These are phyloP conservation scores for Ethmia dodecea DNA, from an alignment of 2,888 invertebrate genomes.

Conservation along the genomic window DNA sequence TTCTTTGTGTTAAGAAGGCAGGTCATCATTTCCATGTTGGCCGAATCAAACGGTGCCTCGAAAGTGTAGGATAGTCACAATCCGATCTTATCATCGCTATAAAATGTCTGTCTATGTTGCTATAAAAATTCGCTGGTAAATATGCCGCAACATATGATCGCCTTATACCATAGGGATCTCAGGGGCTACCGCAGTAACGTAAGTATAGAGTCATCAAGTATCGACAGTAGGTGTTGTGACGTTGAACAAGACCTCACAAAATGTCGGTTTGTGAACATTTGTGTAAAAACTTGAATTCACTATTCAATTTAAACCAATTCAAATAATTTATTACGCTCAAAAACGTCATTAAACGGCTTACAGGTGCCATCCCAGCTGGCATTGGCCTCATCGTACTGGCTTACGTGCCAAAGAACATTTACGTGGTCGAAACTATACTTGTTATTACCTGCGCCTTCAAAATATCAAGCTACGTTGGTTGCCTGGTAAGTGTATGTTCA, in stretches of 20 bases:
- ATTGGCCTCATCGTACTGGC: constrained; percentile 73
- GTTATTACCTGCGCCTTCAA: constrained; percentile 80
- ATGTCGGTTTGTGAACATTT: too few relatives aligned
- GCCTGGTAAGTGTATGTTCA: constrained; percentile 37
- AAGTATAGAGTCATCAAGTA: too few relatives aligned
- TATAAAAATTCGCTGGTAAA: neutral
- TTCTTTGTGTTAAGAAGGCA: neutral
- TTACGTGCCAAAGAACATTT: constrained; percentile 65
- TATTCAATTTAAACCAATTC: too few relatives aligned
- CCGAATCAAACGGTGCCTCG: neutral
- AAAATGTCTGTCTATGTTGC: neutral
- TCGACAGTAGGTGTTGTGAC: too few relatives aligned
- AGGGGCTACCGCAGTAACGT: too few relatives aligned
- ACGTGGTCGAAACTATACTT: constrained; percentile 74
- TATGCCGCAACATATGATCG: neutral
- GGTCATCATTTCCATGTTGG: neutral
- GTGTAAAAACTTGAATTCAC: too few relatives aligned
- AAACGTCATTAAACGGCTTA: too few relatives aligned
- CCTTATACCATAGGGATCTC: too few relatives aligned
- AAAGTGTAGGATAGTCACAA: neutral
- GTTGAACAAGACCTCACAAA: too few relatives aligned
- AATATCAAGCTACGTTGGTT: constrained; percentile 79
- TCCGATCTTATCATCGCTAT: neutral
- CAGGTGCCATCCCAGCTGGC: neutral
- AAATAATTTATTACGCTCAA: too few relatives aligned